These are phyloP conservation scores for Sarcophilus harrisii DNA, from an alignment of 2,797 vertebrate species.

Conservation along the genomic window DNA sequence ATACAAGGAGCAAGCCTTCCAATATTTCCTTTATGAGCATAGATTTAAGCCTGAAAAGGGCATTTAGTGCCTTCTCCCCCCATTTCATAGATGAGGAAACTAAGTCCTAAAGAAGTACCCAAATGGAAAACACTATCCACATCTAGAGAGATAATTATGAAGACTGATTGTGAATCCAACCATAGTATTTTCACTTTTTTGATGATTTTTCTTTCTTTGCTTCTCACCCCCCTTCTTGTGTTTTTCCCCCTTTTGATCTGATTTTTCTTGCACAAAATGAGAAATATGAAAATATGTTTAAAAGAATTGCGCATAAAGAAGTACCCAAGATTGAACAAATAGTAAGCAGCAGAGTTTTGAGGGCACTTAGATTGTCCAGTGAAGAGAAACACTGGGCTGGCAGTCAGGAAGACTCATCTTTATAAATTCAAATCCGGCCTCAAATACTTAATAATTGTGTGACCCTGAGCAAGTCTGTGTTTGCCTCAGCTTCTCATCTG, in stretches of 20 bases:
- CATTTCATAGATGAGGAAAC: neutral
- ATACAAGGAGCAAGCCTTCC: neutral
- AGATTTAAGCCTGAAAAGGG: neutral
- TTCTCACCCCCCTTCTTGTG: no score
- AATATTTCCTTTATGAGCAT: neutral
- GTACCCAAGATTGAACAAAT: neutral
- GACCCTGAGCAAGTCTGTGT: neutral
- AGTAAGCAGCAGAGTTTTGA: accelerated
- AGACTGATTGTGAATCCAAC: no score
- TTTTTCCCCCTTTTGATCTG: no score
- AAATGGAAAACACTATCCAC: no score
- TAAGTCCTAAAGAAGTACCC: neutral
- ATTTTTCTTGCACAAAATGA: no score
- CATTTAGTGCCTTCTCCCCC: neutral
- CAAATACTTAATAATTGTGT: no score
- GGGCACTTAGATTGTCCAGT: neutral
- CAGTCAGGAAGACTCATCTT: neutral
- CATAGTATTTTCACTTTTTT: no score
- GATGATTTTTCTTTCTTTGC: no score
- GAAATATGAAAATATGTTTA: no score
- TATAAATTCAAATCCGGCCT: neutral
- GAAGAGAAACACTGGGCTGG: neutral
- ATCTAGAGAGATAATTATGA: no score
- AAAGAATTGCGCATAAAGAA: no score
- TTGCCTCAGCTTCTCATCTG: neutral